Evolutionary conservation across 2,797 vertebrate genomes (phyloP).

Genomic region (Molossus alvarezi): DNA sequence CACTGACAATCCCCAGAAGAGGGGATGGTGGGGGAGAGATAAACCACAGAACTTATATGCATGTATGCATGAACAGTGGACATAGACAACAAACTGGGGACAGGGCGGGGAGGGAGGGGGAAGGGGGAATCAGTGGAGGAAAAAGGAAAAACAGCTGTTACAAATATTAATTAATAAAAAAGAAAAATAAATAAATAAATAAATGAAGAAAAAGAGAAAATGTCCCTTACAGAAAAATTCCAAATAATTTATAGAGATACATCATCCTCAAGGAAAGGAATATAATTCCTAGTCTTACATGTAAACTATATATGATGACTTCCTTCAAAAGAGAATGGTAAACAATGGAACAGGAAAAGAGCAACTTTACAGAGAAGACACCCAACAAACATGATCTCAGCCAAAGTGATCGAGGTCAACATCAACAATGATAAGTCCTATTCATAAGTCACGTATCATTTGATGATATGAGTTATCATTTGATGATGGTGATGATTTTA

Average conservation of each 20-base stretch:
- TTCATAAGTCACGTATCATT: neutral
- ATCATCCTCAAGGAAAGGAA: neutral
- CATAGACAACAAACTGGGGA: too few relatives aligned
- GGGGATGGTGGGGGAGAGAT: too few relatives aligned
- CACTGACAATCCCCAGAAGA: too few relatives aligned
- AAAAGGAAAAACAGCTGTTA: too few relatives aligned
- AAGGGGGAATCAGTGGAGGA: too few relatives aligned
- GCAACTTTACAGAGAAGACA: constrained; percentile 58
- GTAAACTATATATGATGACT: neutral
- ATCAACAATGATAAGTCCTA: neutral
- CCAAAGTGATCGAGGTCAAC: neutral
- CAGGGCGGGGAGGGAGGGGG: too few relatives aligned
- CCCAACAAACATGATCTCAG: neutral
- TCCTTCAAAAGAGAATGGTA: neutral
- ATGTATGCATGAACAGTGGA: too few relatives aligned
- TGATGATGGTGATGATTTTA: neutral
- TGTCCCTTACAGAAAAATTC: neutral
- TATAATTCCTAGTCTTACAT: neutral
- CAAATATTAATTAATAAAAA: too few relatives aligned
- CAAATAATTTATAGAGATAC: neutral
- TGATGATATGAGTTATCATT: neutral
- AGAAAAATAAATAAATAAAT: neutral
- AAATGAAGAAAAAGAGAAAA: neutral
- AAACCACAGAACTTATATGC: too few relatives aligned
- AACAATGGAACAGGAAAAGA: neutral